phyloP scores from a whole-genome alignment of 2,797 vertebrate species.

The Acanthurus lineatus region DNA sequence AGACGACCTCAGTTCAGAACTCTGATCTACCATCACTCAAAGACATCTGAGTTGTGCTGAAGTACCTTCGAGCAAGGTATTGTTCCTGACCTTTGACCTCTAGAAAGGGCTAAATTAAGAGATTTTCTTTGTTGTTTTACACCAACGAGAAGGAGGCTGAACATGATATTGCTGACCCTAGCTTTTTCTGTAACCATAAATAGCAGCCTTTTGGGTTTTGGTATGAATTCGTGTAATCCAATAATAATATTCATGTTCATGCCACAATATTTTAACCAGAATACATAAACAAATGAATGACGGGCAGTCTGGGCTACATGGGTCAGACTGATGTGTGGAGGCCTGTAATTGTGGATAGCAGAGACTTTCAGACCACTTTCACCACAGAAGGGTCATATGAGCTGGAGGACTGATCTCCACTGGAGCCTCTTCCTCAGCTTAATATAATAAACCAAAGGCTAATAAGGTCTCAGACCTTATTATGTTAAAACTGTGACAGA shows the following conservation, averaged over 20 bases:
- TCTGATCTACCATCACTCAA: background rate
- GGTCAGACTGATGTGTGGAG: too few species aligned
- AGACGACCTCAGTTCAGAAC: background rate
- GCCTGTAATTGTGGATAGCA: background rate
- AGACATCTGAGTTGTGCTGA: background rate
- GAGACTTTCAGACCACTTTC: background rate
- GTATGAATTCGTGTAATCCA: too few species aligned
- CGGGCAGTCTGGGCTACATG: too few species aligned
- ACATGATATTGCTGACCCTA: background rate
- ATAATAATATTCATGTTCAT: background rate
- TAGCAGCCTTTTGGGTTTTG: too few species aligned
- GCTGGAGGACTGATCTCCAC: background rate
- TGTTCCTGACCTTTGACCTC: slow-evolving; percentile 11
- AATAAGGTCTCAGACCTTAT: too few species aligned
- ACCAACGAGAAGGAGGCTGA: background rate
- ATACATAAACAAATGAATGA: too few species aligned
- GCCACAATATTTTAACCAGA: background rate
- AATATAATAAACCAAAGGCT: background rate
- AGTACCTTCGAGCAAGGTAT: background rate
- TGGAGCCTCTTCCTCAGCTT: background rate
- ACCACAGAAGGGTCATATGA: background rate
- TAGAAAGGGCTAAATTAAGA: background rate
- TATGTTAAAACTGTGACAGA: too few species aligned
- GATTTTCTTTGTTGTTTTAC: background rate
- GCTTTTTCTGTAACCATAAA: background rate